A percentile compares a stretch with the other conserved stretches of the same genome.
Evolutionary conservation across 2,113 vertebrate species (phyloP).

Genomic region (Chionomys nivalis): DNA sequence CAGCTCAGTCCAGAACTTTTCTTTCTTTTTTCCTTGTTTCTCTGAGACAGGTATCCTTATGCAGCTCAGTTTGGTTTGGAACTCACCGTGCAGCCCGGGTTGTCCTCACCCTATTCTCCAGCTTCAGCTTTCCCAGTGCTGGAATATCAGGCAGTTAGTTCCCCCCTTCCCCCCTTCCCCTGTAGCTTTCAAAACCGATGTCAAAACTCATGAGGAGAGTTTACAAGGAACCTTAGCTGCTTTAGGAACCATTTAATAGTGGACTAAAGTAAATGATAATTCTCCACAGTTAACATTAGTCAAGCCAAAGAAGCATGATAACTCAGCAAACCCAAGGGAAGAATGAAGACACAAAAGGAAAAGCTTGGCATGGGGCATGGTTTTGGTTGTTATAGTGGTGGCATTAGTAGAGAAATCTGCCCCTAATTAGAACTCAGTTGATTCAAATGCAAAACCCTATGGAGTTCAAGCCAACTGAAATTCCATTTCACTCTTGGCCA

Average conservation of each 20-base stretch:
- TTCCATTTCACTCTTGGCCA: conserved; percentile 32
- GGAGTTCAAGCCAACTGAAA: conserved; percentile 55
- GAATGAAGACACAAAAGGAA: background rate
- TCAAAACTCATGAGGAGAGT: conserved; percentile 32
- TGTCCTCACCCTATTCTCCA: background rate
- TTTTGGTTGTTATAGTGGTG: background rate
- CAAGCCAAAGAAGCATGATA: background rate
- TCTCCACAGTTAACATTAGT: background rate
- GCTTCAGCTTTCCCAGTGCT: background rate
- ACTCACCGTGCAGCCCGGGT: background rate
- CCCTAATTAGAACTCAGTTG: conserved; percentile 34
- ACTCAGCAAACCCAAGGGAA: background rate
- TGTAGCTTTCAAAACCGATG: background rate
- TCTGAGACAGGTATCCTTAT: background rate
- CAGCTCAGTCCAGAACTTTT: background rate
- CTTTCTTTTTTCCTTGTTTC: background rate
- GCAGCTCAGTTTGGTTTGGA: background rate
- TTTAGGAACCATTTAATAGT: background rate
- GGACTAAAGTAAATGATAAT: background rate
- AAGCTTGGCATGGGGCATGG: background rate
- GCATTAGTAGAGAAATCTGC: background rate
- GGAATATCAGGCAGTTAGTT: background rate
- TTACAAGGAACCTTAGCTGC: background rate
- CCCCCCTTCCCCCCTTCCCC: no score
- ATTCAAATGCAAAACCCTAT: conserved; percentile 41